phyloP scores from a whole-genome alignment of 1,140 invertebrate genomes.

The Macrocentrus cingulum region DNA sequence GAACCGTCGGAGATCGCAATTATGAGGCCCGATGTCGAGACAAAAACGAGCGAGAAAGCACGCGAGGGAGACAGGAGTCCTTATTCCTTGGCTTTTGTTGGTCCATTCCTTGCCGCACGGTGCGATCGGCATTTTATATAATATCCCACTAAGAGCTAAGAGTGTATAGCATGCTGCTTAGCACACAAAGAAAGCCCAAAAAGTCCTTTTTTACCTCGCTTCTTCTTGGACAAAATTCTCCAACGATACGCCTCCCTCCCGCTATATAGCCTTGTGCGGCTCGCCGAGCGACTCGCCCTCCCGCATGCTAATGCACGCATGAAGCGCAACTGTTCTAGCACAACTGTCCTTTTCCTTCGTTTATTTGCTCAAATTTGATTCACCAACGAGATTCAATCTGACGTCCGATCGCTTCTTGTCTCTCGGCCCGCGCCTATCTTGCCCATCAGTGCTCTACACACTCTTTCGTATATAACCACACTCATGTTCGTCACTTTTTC shows the following conservation, averaged over 20 bases:
- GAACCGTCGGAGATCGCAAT: constrained; percentile 30
- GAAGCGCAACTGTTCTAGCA: constrained; percentile 51
- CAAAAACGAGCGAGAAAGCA: constrained; percentile 13
- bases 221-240: constrained; percentile 14
- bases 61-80: neutral
- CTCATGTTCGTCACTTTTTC: constrained; percentile 18
- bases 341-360: constrained; percentile 31
- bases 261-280: constrained; percentile 25
- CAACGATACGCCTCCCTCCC: constrained; percentile 16
- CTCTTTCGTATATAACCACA: constrained; percentile 14
- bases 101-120: constrained; percentile 2
- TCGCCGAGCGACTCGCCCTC: constrained; percentile 34
- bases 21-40: constrained; percentile 24
- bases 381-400: constrained; percentile 51
- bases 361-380: constrained; percentile 53
- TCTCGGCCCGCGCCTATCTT: constrained; percentile 12
- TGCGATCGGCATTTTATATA: constrained; percentile 13
- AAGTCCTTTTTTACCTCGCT: constrained; percentile 27
- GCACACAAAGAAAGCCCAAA: constrained; percentile 52
- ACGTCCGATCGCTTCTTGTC: constrained; percentile 50
- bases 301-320: constrained; percentile 52
- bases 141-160: constrained; percentile 17
- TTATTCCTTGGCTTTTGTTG: neutral
- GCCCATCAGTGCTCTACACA: constrained; percentile 20
- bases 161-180: constrained; percentile 41